Percentiles rank a stretch among this genome's conserved stretches.
Evolutionary conservation across 2,888 invertebrate species (phyloP).

Genomic region (Petrophora chlorosata): DNA sequence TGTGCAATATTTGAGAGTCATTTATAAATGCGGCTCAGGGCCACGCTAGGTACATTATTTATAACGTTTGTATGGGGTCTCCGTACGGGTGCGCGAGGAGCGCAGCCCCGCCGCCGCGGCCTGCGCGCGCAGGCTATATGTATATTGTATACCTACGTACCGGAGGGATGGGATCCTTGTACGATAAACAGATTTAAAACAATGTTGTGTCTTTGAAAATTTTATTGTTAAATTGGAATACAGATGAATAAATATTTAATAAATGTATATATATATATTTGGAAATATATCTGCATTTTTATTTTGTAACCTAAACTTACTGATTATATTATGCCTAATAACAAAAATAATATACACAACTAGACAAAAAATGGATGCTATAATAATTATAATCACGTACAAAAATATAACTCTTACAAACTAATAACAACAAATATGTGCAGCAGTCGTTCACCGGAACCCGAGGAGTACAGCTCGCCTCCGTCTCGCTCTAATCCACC

Average conservation of each 20-base stretch:
- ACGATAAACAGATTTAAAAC: slow-evolving; percentile 75
- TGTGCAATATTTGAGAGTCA: slow-evolving; percentile 37
- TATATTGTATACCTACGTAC: slow-evolving; percentile 48
- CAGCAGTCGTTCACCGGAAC: slow-evolving; percentile 17
- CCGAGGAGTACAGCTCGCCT: slow-evolving; percentile 1
- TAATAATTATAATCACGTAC: slow-evolving; percentile 17
- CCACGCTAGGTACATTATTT: slow-evolving; percentile 13
- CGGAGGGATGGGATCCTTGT: slow-evolving; percentile 69
- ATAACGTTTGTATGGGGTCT: neutral
- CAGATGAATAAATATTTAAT: slow-evolving; percentile 83
- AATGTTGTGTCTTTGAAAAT: slow-evolving; percentile 84
- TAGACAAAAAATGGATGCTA: neutral
- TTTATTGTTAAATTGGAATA: slow-evolving; percentile 84
- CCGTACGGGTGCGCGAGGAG: neutral
- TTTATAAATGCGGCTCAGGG: slow-evolving; percentile 35
- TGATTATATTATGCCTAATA: neutral
- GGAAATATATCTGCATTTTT: slow-evolving; percentile 69
- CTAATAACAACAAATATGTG: slow-evolving; percentile 34
- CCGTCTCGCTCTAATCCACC: neutral
- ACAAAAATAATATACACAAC: neutral
- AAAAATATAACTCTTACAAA: slow-evolving; percentile 41
- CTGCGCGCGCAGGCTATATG: slow-evolving; percentile 37
- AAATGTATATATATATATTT: slow-evolving; percentile 84
- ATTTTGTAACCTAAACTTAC: slow-evolving; percentile 22
- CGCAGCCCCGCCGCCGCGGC: neutral